Evolutionary conservation across 2,797 vertebrate genomes (phyloP).

Genomic region (Takifugu rubripes): DNA sequence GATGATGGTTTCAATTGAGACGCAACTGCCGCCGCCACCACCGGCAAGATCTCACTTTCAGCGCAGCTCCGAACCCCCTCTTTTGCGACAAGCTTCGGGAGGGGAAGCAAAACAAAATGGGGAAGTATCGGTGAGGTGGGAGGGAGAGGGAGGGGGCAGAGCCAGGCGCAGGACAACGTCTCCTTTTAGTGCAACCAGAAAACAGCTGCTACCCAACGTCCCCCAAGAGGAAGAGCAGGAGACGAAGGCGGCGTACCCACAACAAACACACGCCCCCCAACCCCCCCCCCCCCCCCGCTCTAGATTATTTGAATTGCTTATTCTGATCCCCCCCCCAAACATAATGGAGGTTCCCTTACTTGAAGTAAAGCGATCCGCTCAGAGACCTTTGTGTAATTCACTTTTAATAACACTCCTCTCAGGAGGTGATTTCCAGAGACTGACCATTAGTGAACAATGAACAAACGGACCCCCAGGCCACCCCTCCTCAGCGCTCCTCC

Average conservation of each 20-base stretch:
- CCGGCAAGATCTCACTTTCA: neutral
- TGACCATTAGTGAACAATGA: constrained; percentile 42
- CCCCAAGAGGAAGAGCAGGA: constrained; percentile 48
- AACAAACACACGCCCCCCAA: constrained; percentile 13
- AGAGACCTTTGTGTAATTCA: constrained; percentile 5
- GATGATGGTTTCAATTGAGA: constrained; percentile 50
- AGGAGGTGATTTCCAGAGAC: constrained; percentile 52
- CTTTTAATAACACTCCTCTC: constrained; percentile 21
- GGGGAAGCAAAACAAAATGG: constrained; percentile 25
- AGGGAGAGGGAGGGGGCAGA: constrained; percentile 19
- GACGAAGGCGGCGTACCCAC: constrained; percentile 30
- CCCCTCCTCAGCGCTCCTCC: constrained; percentile 49
- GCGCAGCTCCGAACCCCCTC: constrained; percentile 11
- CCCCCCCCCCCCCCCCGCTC: neutral
- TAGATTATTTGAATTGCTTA: constrained; percentile 1
- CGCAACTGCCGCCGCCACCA: constrained; percentile 9
- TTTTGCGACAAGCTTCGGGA: constrained; percentile 13
- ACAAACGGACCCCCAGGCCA: constrained; percentile 62
- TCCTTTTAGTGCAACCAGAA: constrained; percentile 65
- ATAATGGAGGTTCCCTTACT: neutral
- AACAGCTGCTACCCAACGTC: constrained; percentile 69
- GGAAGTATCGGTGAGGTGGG: constrained; percentile 23
- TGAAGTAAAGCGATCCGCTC: constrained; percentile 1
- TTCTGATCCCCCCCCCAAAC: neutral
- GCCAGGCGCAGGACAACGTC: constrained; percentile 58